Percentiles rank a stretch among this genome's conserved stretches.
Conservation (phyloP, 2,888 invertebrate genomes). For the Dinocampus coccinellae region DNA sequence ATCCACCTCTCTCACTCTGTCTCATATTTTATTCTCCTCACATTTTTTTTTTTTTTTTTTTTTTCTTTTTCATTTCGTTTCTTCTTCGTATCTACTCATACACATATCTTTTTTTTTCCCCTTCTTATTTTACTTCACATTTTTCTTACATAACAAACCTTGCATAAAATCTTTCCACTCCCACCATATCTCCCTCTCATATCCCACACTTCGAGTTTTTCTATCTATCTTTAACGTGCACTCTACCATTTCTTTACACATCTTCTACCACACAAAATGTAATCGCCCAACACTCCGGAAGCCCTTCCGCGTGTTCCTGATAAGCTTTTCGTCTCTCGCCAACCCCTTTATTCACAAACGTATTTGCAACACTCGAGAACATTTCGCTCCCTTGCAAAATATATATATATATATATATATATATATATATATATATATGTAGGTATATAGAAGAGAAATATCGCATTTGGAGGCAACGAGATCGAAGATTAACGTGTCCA, state of each 20-base stretch:
- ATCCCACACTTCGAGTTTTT: background rate
- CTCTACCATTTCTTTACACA: constrained; percentile 29
- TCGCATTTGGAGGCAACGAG: constrained; percentile 8
- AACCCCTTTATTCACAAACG: constrained; percentile 11
- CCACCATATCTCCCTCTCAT: background rate
- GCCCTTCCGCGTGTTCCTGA: constrained; percentile 47
- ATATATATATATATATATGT: background rate
- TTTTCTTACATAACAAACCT: too few species aligned
- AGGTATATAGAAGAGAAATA: background rate
- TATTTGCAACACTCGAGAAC: background rate
- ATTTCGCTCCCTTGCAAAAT: background rate
- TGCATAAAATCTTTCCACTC: too few species aligned
- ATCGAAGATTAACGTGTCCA: constrained; percentile 31
- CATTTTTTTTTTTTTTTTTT: constrained; percentile 22
- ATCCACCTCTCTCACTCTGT: constrained; percentile 30
- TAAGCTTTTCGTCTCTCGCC: constrained; percentile 38
- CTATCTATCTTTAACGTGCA: constrained; percentile 19
- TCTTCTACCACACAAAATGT: constrained; percentile 41
- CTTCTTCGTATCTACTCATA: background rate
- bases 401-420: background rate
- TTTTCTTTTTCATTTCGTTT: constrained; percentile 16
- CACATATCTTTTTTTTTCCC: constrained; percentile 5
- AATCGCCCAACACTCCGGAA: constrained; percentile 54
- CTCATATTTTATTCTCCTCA: constrained; percentile 29
- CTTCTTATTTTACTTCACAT: constrained; percentile 15